Percentiles rank a stretch among this genome's conserved stretches.
phyloP scores from a whole-genome alignment of 2,113 vertebrate species.

The Ginglymostoma cirratum region DNA sequence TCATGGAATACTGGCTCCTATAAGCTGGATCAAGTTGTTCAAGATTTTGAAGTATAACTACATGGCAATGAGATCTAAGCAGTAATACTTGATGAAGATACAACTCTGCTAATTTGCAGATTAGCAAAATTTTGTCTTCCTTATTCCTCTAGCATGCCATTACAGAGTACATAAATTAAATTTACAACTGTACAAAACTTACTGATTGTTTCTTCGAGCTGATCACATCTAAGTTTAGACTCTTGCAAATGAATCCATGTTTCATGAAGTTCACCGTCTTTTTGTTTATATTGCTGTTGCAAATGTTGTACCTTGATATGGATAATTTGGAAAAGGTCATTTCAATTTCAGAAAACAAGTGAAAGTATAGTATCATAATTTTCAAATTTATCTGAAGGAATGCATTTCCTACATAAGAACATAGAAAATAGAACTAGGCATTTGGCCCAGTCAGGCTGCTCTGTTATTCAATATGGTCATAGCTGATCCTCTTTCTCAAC shows the following conservation, averaged over 20 bases:
- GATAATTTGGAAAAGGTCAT: not conserved
- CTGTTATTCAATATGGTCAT: too few relatives aligned
- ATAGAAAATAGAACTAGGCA: too few relatives aligned
- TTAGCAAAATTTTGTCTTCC: not conserved
- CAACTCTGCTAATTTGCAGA: not conserved
- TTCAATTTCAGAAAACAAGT: not conserved
- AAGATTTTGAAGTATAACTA: not conserved
- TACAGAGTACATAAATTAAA: not conserved
- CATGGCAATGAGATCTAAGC: not conserved
- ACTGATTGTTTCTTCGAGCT: conserved; percentile 69
- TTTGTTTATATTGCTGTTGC: conserved; percentile 55
- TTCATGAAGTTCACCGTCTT: conserved; percentile 61
- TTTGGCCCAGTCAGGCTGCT: too few relatives aligned
- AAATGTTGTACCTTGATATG: conserved; percentile 63
- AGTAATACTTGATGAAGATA: not conserved
- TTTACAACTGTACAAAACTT: conserved; percentile 45
- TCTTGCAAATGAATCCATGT: conserved; percentile 60
- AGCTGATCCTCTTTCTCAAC: too few relatives aligned
- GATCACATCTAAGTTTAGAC: conserved; percentile 55
- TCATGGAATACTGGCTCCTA: not conserved
- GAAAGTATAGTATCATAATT: not conserved
- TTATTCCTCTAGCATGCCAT: not conserved
- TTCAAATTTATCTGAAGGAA: not conserved
- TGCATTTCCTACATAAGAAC: not conserved
- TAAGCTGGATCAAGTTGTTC: not conserved